Conservation (phyloP, 2,888 invertebrate genomes). For the Taphrorychus bicolor region DNA sequence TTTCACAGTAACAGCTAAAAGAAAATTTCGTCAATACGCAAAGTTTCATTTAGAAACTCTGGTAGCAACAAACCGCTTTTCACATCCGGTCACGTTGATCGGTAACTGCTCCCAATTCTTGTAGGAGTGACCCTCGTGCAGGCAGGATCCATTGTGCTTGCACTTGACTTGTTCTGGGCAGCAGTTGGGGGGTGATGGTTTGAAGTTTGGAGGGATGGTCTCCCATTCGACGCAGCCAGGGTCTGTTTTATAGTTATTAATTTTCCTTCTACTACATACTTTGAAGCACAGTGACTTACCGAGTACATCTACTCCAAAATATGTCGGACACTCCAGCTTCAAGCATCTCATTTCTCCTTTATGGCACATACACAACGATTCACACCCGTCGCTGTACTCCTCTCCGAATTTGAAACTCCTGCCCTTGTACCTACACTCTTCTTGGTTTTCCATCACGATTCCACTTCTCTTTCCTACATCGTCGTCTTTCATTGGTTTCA, state of each 20-base stretch:
- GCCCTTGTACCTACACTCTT: slow-evolving; percentile 55
- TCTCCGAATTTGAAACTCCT: slow-evolving; percentile 63
- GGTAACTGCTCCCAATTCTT: slow-evolving; percentile 87
- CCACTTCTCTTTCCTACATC: slow-evolving; percentile 13
- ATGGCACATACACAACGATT: slow-evolving; percentile 78
- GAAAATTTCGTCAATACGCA: neutral
- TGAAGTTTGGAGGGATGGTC: slow-evolving; percentile 74
- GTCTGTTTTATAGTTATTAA: slow-evolving; percentile 63
- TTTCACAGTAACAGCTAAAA: slow-evolving; percentile 78
- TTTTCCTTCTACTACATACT: too few species aligned
- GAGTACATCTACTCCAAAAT: slow-evolving; percentile 85
- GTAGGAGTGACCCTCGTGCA: slow-evolving; percentile 69
- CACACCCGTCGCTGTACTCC: slow-evolving; percentile 84
- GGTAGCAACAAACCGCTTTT: slow-evolving; percentile 63
- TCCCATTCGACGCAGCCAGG: slow-evolving; percentile 89
- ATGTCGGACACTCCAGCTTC: slow-evolving; percentile 82
- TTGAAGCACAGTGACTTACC: slow-evolving; percentile 18
- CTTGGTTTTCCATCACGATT: slow-evolving; percentile 5
- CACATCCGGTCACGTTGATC: slow-evolving; percentile 80
- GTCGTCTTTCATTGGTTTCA: too few species aligned
- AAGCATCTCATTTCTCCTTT: slow-evolving; percentile 76
- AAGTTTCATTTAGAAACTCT: neutral
- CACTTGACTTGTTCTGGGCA: slow-evolving; percentile 82
- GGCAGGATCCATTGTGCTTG: slow-evolving; percentile 75
- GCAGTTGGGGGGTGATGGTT: slow-evolving; percentile 77